Percentiles rank a stretch among this genome's conserved stretches.
These are phyloP conservation scores for Magallana gigas DNA, from an alignment of 1,140 invertebrate genomes.

Conservation along the genomic window DNA sequence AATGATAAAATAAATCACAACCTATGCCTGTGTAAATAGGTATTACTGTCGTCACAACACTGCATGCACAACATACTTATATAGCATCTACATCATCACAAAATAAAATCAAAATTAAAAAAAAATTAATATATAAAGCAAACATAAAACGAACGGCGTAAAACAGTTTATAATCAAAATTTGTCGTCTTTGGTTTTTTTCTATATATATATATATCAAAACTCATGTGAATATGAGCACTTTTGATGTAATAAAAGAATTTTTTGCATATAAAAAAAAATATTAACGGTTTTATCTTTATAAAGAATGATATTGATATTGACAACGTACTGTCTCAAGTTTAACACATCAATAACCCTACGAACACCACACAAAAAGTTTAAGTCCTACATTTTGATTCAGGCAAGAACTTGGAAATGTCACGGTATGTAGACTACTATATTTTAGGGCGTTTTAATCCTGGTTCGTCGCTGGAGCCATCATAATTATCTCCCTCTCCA, in stretches of 20 bases:
- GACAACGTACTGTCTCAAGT: background rate
- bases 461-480: constrained; percentile 31
- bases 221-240: background rate
- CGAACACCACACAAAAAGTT: background rate
- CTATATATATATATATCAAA: background rate
- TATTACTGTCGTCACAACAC: constrained; percentile 13
- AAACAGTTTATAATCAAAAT: background rate
- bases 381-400: constrained; percentile 17
- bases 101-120: constrained; percentile 10
- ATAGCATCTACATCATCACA: constrained; percentile 13
- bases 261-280: background rate
- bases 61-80: constrained; percentile 30
- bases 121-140: background rate
- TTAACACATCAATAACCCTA: background rate
- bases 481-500: constrained; percentile 38
- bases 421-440: background rate
- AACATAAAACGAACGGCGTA: background rate
- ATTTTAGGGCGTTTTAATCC: constrained; percentile 38
- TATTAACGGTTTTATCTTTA: background rate
- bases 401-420: constrained; percentile 29
- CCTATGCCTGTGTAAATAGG: background rate
- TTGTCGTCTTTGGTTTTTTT: constrained; percentile 5
- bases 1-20: background rate
- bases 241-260: background rate
- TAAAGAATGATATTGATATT: background rate